Evolutionary conservation across 1,140 invertebrate species (phyloP).

Genomic region (Wasmannia auropunctata): DNA sequence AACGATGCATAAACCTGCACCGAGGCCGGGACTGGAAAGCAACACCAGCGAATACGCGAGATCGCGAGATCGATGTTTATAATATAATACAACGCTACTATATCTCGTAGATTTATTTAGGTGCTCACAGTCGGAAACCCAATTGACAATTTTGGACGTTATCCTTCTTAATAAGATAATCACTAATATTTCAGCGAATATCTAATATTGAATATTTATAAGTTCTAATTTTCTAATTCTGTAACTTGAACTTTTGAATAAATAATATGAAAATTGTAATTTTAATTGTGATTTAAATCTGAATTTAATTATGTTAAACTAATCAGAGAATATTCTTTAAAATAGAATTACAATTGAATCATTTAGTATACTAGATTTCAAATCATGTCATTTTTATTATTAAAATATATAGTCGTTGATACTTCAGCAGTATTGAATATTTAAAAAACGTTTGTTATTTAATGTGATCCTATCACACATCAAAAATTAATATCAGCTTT

Average conservation of each 20-base stretch:
- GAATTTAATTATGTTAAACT: neutral
- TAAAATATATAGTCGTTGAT: neutral
- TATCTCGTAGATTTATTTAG: neutral
- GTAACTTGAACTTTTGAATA: neutral
- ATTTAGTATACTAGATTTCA: neutral
- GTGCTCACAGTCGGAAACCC: neutral
- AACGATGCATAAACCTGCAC: constrained; percentile 35
- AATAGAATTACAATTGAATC: neutral
- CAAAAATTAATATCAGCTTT: neutral
- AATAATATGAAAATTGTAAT: neutral
- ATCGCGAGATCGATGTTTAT: neutral
- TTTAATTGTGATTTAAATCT: too few relatives aligned
- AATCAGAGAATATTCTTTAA: too few relatives aligned
- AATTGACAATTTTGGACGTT: neutral
- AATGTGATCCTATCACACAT: neutral
- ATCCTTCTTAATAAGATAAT: neutral
- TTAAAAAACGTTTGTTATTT: neutral
- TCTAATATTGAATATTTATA: neutral
- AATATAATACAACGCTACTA: neutral
- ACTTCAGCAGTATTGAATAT: neutral
- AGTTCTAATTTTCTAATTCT: neutral
- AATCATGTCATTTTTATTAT: neutral
- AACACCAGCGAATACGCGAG: neutral
- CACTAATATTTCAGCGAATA: neutral
- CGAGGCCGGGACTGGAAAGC: neutral